A percentile compares a stretch with the other conserved stretches of the same genome.
Conservation (phyloP, 1,140 invertebrate species). For the Drosophila santomea region DNA sequence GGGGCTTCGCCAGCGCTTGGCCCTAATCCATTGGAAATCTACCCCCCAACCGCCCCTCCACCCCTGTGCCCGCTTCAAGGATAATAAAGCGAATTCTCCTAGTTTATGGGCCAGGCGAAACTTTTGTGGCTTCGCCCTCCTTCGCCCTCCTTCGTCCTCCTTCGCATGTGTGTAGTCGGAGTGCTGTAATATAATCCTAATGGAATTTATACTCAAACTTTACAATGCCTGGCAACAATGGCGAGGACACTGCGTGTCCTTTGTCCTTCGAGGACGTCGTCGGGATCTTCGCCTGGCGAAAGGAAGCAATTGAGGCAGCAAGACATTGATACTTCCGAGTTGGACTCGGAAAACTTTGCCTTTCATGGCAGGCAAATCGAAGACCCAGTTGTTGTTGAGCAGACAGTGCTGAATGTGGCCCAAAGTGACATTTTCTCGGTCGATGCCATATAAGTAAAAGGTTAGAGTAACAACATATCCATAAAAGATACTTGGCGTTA, state of each 20-base stretch:
- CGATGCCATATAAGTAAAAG: too few species aligned
- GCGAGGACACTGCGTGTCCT: conserved; percentile 53
- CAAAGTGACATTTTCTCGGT: too few species aligned
- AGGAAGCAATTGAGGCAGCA: not conserved
- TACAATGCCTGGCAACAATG: conserved; percentile 56
- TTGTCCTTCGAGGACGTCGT: conserved; percentile 31
- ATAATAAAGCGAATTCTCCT: conserved; percentile 75
- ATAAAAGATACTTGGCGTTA: not conserved
- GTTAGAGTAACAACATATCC: too few species aligned
- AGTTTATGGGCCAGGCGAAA: conserved; percentile 65
- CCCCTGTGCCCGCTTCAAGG: conserved; percentile 38
- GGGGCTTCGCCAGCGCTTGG: conserved; percentile 57
- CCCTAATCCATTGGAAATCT: conserved; percentile 79
- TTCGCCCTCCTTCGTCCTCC: conserved; percentile 42
- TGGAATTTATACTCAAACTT: conserved; percentile 80
- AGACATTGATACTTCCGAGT: conserved; percentile 4
- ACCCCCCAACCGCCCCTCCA: not conserved
- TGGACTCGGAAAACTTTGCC: conserved; percentile 1
- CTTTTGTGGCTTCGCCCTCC: conserved; percentile 74
- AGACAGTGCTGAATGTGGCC: too few species aligned
- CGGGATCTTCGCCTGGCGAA: not conserved
- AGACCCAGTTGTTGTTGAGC: too few species aligned
- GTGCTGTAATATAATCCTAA: conserved; percentile 77
- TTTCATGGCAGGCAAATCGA: too few species aligned
- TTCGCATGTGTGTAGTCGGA: conserved; percentile 19